phyloP scores from a whole-genome alignment of 1,140 invertebrate species.

The Papilio aristodemus region DNA sequence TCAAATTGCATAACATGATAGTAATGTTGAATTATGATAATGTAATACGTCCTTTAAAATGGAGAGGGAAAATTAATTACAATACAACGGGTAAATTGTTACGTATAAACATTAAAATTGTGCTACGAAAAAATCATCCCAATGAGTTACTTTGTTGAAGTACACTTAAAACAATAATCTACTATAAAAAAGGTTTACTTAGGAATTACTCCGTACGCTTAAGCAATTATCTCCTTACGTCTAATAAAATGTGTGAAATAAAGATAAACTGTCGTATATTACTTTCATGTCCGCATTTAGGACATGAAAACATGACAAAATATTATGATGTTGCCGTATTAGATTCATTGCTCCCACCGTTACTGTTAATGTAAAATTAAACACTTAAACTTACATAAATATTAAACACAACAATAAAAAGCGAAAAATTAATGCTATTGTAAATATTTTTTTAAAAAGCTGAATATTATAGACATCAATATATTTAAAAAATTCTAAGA shows the following conservation, averaged over 20 bases:
- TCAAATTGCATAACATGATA: background rate
- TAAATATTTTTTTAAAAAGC: background rate
- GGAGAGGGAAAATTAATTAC: conserved; percentile 1
- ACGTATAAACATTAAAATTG: background rate
- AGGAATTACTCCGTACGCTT: background rate
- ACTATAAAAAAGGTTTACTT: conserved; percentile 8
- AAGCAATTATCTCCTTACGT: conserved; percentile 8
- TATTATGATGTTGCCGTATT: background rate
- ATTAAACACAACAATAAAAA: conserved; percentile 11
- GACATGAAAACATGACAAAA: background rate
- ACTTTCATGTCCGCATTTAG: background rate
- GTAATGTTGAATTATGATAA: background rate
- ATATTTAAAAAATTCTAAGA: background rate
- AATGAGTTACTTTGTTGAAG: too few relatives aligned
- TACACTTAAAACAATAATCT: background rate
- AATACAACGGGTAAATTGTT: background rate
- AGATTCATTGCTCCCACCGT: background rate
- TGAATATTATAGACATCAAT: conserved; percentile 4
- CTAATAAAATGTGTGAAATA: conserved; percentile 15
- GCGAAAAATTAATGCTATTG: conserved; percentile 8
- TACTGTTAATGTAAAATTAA: background rate
- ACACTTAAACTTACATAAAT: conserved; percentile 12
- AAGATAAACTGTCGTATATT: background rate
- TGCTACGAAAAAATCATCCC: background rate
- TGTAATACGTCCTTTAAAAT: background rate